Evolutionary conservation across 35 echinoderm and acorn worm species (phyloP).

Genomic region (Lytechinus variegatus): DNA sequence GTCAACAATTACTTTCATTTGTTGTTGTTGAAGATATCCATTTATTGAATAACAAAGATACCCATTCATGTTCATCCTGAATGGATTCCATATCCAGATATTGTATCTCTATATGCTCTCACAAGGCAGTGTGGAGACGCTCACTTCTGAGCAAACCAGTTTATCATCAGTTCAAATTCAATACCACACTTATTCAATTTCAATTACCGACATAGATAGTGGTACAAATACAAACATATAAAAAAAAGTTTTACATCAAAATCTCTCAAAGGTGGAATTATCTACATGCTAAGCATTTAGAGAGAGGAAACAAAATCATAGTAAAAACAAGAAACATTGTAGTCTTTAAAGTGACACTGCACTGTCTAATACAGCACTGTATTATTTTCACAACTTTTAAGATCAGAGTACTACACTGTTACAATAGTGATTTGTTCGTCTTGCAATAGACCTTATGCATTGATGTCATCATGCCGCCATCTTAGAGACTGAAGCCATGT

Average conservation of each 20-base stretch:
- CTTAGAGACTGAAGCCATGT: no score
- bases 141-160: neutral
- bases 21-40: no score
- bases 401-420: no score
- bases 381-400: no score
- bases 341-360: neutral
- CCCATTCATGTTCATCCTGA: neutral
- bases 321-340: neutral
- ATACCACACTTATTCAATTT: neutral
- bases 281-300: neutral
- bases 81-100: neutral
- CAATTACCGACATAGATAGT: neutral
- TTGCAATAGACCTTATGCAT: no score
- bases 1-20: no score
- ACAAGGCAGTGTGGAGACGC: neutral
- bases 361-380: no score
- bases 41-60: neutral
- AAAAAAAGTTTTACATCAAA: neutral
- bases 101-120: neutral
- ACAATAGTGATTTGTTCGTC: no score
- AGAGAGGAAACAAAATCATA: neutral
- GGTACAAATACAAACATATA: neutral
- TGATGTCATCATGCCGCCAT: no score
- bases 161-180: neutral
- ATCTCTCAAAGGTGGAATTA: neutral